A percentile compares a stretch with the other conserved stretches of the same genome.
Evolutionary conservation across 2,888 invertebrate species (phyloP).

Genomic region (Epiperipatus broadwayi): DNA sequence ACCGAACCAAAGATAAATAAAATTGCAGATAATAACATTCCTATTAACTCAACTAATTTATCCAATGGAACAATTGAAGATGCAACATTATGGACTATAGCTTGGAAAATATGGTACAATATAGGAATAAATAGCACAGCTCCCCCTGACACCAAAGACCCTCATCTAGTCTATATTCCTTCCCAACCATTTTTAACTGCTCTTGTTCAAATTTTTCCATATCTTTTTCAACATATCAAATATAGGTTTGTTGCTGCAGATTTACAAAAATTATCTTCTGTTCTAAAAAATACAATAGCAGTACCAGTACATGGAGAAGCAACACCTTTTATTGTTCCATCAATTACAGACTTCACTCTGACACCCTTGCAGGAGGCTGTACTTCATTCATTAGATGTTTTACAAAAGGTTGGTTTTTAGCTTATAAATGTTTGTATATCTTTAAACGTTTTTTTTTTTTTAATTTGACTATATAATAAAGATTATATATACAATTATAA

Average conservation of each 20-base stretch:
- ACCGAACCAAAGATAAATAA: background rate
- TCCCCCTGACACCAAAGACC: conserved; percentile 30
- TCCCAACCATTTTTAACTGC: conserved; percentile 84
- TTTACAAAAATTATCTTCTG: conserved; percentile 54
- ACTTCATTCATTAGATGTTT: conserved; percentile 61
- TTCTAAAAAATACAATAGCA: conserved; percentile 53
- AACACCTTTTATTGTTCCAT: conserved; percentile 57
- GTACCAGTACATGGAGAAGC: conserved; percentile 62
- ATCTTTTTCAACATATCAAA: conserved; percentile 72
- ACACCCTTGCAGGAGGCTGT: conserved; percentile 66
- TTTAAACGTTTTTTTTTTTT: too few species aligned
- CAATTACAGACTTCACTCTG: conserved; percentile 46
- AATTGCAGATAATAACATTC: background rate
- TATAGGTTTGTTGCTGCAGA: conserved; percentile 50
- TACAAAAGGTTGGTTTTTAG: conserved; percentile 47
- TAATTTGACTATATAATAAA: background rate
- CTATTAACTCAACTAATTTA: background rate
- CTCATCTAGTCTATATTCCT: conserved; percentile 51
- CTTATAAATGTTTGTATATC: background rate
- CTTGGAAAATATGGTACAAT: conserved; percentile 47
- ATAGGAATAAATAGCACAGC: conserved; percentile 59
- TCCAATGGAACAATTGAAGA: conserved; percentile 13
- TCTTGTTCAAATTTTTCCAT: conserved; percentile 82
- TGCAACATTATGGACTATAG: conserved; percentile 45
- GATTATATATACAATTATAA: too few species aligned